phyloP scores from a whole-genome alignment of 1,140 invertebrate species.

The Drosophila erecta region DNA sequence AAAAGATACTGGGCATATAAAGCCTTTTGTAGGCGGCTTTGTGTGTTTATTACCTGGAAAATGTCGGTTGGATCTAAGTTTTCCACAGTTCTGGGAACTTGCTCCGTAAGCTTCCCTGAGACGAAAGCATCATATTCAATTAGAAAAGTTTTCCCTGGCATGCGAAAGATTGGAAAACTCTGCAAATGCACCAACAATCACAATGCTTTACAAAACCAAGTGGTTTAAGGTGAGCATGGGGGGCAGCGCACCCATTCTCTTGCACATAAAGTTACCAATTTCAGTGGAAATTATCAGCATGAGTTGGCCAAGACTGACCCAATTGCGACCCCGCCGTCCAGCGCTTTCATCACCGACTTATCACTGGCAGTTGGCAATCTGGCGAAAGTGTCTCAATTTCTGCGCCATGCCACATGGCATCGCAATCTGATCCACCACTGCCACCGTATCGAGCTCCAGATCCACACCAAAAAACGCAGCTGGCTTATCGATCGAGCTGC shows the following conservation, averaged over 20 bases:
- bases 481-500: slow-evolving; percentile 21
- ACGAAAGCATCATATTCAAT: too few species aligned
- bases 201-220: too few species aligned
- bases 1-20: background rate
- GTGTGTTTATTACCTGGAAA: background rate
- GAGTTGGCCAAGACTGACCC: slow-evolving; percentile 8
- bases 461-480: background rate
- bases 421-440: background rate
- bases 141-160: too few species aligned
- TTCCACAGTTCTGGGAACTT: background rate
- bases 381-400: slow-evolving; percentile 1
- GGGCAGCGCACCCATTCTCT: too few species aligned
- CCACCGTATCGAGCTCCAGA: background rate
- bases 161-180: too few species aligned
- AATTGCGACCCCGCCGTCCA: slow-evolving; percentile 2
- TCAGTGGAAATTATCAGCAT: background rate
- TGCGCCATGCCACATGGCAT: background rate
- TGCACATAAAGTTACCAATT: background rate
- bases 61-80: background rate
- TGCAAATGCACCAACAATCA: too few species aligned
- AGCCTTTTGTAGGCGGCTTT: background rate
- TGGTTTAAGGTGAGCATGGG: too few species aligned
- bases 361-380: slow-evolving; percentile 9
- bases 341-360: slow-evolving; percentile 1
- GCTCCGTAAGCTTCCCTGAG: too few species aligned